Percentiles rank a stretch among this genome's conserved stretches.
Evolutionary conservation across 2,113 vertebrate genomes (phyloP).

Genomic region (Sciurus niger): DNA sequence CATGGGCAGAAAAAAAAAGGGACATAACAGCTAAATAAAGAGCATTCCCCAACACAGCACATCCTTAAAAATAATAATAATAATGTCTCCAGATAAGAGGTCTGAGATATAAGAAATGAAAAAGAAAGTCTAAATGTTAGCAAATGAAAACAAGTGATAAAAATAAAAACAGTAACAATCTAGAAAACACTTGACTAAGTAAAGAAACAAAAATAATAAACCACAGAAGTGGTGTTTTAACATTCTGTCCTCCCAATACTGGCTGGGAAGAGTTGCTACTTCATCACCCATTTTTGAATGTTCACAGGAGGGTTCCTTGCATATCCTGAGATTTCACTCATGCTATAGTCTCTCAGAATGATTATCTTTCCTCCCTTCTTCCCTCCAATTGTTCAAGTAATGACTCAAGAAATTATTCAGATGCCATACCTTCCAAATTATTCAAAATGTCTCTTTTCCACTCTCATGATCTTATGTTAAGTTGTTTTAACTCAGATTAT

Average conservation of each 20-base stretch:
- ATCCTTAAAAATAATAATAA: neutral
- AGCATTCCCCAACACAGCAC: neutral
- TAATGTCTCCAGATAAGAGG: neutral
- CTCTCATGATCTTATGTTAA: neutral
- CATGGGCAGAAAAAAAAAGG: too few relatives aligned
- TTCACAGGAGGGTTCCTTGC: neutral
- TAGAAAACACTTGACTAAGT: neutral
- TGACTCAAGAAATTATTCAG: neutral
- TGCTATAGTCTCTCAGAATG: neutral
- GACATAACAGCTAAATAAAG: neutral
- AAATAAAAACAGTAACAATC: neutral
- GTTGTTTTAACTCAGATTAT: neutral
- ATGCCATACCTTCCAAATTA: neutral
- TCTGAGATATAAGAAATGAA: neutral
- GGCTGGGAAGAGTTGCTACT: neutral
- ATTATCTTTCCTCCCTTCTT: neutral
- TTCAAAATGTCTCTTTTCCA: neutral
- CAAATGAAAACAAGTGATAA: conserved; percentile 2
- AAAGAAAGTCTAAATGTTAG: neutral
- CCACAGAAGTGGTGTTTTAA: neutral
- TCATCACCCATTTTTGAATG: neutral
- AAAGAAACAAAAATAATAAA: neutral
- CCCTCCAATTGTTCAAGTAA: neutral
- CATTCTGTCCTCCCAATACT: neutral
- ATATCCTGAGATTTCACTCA: neutral